phyloP scores from a whole-genome alignment of 2,888 invertebrate genomes.

The Lathronympha strigana region DNA sequence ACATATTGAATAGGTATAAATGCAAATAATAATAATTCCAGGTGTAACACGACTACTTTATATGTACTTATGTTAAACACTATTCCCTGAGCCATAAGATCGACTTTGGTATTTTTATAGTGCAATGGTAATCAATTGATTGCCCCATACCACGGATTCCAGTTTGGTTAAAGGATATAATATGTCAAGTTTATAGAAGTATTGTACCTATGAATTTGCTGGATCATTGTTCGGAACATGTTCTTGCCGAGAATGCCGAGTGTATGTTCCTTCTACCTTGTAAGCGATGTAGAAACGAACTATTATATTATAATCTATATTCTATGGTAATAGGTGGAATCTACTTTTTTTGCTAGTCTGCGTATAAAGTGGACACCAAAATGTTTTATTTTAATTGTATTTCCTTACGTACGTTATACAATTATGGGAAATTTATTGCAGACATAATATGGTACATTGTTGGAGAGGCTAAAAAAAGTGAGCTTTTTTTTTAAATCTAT shows the following conservation, averaged over 20 bases:
- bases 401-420: too few species aligned
- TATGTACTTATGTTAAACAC: not conserved
- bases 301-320: too few species aligned
- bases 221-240: conserved; percentile 35
- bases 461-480: too few species aligned
- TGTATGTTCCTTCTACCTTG: not conserved
- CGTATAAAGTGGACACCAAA: too few species aligned
- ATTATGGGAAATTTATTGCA: too few species aligned
- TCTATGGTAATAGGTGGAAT: too few species aligned
- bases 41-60: conserved; percentile 7
- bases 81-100: conserved; percentile 11
- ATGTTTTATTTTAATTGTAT: too few species aligned
- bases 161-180: conserved; percentile 47
- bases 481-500: too few species aligned
- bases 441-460: too few species aligned
- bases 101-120: conserved; percentile 34
- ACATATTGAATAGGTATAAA: not conserved
- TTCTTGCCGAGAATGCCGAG: too few species aligned
- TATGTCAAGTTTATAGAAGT: conserved; percentile 41
- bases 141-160: conserved; percentile 46
- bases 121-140: conserved; percentile 44
- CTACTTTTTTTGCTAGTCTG: too few species aligned
- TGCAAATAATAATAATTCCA: conserved; percentile 11
- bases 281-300: not conserved
- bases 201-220: conserved; percentile 36